Conservation (phyloP, 2,797 vertebrate species). For the Simalia tracyae region DNA sequence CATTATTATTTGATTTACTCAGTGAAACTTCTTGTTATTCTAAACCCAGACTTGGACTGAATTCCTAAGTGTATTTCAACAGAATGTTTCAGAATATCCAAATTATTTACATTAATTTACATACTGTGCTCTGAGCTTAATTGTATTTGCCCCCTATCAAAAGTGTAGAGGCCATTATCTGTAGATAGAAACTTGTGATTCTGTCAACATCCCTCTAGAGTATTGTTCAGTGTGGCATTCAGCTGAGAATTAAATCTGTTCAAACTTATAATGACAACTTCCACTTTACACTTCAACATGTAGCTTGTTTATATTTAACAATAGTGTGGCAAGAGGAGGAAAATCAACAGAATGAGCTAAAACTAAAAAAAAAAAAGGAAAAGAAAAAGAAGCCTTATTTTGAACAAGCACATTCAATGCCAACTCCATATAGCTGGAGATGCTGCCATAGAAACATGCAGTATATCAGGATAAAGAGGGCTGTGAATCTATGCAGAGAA, state of each 20-base stretch:
- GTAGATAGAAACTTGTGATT: neutral
- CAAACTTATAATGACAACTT: constrained; percentile 36
- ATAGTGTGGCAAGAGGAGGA: neutral
- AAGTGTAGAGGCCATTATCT: neutral
- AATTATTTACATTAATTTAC: neutral
- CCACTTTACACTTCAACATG: constrained; percentile 34
- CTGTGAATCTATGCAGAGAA: constrained; percentile 39
- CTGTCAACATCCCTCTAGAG: neutral
- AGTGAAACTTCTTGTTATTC: too few species aligned
- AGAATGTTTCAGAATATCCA: neutral
- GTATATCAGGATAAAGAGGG: constrained; percentile 3
- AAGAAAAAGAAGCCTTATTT: constrained; percentile 26
- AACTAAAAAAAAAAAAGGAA: constrained; percentile 3
- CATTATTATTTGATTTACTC: too few species aligned
- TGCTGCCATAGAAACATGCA: constrained; percentile 40
- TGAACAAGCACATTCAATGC: neutral
- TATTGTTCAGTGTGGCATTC: constrained; percentile 44
- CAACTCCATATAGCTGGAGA: constrained; percentile 21
- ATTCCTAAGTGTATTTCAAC: neutral
- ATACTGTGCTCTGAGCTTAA: neutral
- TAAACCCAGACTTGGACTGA: neutral
- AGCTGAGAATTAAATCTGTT: constrained; percentile 39
- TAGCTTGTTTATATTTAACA: constrained; percentile 39
- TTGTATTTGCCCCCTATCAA: neutral
- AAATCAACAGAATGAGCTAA: neutral